Percentiles rank a stretch among this genome's conserved stretches.
phyloP scores from a whole-genome alignment of 1,140 invertebrate genomes.

The Lucilia sericata region DNA sequence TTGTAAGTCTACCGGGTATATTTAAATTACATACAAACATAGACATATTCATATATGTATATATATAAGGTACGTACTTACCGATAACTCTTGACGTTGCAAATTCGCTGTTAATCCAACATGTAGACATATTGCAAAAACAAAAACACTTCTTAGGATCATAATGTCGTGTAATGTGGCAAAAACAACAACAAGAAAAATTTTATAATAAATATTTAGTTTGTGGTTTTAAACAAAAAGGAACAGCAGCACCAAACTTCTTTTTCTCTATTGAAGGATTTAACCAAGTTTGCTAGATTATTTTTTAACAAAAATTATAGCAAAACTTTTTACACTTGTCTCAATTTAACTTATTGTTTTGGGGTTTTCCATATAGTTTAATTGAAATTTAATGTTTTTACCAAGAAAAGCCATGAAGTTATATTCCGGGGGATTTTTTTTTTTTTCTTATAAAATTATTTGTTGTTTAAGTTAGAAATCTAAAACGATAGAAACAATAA shows the following conservation, averaged over 20 bases:
- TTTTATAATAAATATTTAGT: not conserved
- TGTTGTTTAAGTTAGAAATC: not conserved
- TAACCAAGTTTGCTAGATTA: too few relatives aligned
- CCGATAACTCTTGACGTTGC: constrained; percentile 31
- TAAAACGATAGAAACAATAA: not conserved
- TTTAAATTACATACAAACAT: not conserved
- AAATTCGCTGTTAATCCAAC: constrained; percentile 36
- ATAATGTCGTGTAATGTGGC: constrained; percentile 30
- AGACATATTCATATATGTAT: not conserved
- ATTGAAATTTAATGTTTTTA: not conserved
- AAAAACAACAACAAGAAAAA: not conserved
- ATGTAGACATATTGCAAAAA: constrained; percentile 16
- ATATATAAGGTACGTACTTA: constrained; percentile 28
- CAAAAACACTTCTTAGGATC: constrained; percentile 33
- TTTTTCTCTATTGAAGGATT: too few relatives aligned
- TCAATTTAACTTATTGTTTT: too few relatives aligned
- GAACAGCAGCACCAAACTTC: too few relatives aligned
- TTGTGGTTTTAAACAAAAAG: too few relatives aligned
- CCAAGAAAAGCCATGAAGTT: not conserved
- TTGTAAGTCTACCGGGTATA: too few relatives aligned
- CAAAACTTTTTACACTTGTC: not conserved
- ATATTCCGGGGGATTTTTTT: not conserved
- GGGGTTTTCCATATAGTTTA: too few relatives aligned
- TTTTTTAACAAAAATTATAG: too few relatives aligned
- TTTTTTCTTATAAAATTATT: not conserved